These are phyloP conservation scores for Anabacerthia variegaticeps DNA, from an alignment of 2,797 vertebrate genomes.

Conservation along the genomic window DNA sequence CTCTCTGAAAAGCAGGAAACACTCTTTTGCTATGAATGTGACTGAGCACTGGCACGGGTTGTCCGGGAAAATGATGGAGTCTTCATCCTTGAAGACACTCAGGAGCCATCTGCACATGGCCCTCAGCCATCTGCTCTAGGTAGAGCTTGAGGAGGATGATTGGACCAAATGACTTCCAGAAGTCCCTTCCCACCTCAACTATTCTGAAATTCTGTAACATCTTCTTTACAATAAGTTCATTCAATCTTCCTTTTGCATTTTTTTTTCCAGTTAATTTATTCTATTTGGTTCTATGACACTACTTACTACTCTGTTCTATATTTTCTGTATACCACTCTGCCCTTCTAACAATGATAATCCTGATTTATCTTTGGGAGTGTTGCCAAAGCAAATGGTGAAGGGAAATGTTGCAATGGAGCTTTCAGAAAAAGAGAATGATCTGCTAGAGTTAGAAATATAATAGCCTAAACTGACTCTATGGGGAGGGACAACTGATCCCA, in stretches of 20 bases:
- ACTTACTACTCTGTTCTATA: background rate
- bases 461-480: background rate
- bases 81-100: background rate
- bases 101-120: background rate
- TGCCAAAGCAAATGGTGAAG: background rate
- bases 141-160: background rate
- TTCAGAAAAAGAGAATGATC: background rate
- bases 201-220: background rate
- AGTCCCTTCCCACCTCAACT: background rate
- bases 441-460: background rate
- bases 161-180: background rate
- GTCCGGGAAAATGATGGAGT: background rate
- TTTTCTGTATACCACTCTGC: background rate
- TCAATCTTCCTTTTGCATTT: background rate
- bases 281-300: background rate
- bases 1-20: background rate
- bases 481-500: background rate
- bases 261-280: background rate
- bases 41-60: fast-evolving
- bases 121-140: background rate
- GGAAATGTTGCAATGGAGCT: background rate
- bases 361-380: background rate
- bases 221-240: background rate
- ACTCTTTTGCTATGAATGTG: background rate
- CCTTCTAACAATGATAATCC: background rate